A percentile compares a stretch with the other conserved stretches of the same genome.
Conservation (phyloP, 2,113 vertebrate species). For the Microcebus tavaratra region DNA sequence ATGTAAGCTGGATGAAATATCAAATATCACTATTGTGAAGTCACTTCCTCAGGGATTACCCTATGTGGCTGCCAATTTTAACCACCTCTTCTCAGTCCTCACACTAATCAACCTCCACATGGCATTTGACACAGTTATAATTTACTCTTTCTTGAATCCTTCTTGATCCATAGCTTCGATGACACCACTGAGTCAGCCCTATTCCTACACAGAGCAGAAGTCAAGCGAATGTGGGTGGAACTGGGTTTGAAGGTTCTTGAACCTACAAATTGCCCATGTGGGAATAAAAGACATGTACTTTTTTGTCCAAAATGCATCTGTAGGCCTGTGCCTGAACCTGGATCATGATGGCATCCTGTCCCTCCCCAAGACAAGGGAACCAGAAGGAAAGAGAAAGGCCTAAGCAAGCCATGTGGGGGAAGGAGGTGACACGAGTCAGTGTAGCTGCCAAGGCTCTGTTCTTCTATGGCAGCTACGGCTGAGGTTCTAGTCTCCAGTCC, state of each 20-base stretch:
- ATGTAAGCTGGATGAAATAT: neutral
- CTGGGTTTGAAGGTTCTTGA: neutral
- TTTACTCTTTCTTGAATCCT: neutral
- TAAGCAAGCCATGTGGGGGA: neutral
- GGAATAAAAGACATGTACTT: neutral
- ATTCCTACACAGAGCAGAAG: neutral
- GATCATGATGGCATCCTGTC: neutral
- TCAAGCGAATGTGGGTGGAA: neutral
- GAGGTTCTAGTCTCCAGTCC: neutral
- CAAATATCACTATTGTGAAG: neutral
- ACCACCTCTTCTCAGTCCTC: neutral
- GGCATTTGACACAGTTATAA: neutral
- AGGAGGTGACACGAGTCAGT: neutral
- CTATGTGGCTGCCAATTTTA: neutral
- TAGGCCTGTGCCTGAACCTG: neutral
- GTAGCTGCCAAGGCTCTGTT: neutral
- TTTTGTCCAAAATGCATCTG: neutral
- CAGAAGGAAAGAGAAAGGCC: neutral
- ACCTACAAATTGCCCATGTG: neutral
- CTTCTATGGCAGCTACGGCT: neutral
- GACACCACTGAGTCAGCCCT: neutral
- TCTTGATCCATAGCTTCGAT: neutral
- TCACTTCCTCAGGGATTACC: neutral
- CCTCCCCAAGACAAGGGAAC: neutral
- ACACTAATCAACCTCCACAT: neutral